phyloP scores from a whole-genome alignment of 2,888 invertebrate genomes.

The Leptopilina myrica region DNA sequence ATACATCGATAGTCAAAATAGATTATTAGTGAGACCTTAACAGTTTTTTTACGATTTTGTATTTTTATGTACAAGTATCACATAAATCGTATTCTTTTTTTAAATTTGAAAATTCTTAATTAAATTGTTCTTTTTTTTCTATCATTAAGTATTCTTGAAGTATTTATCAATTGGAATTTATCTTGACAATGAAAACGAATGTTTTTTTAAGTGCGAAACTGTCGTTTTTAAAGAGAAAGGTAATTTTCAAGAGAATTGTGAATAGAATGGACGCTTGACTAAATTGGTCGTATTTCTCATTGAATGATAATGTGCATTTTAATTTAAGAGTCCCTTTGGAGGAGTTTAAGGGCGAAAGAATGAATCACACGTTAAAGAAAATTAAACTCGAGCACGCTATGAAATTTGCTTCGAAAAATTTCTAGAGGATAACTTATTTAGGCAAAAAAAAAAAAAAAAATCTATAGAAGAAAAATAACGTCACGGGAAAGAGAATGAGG shows the following conservation, averaged over 20 bases:
- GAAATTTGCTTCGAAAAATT: not conserved
- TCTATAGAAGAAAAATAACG: too few relatives aligned
- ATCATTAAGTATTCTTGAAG: too few relatives aligned
- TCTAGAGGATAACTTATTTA: conserved; percentile 8
- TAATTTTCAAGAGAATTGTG: not conserved
- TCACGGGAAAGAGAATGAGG: not conserved
- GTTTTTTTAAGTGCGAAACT: too few relatives aligned
- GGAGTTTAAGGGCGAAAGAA: conserved; percentile 1
- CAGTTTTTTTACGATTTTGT: too few relatives aligned
- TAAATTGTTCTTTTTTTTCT: too few relatives aligned
- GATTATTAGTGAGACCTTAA: too few relatives aligned
- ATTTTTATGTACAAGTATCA: too few relatives aligned
- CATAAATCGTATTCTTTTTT: too few relatives aligned
- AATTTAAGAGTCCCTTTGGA: not conserved
- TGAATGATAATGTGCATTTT: not conserved
- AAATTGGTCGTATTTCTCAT: conserved; percentile 3
- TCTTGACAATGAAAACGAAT: too few relatives aligned
- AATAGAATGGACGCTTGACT: not conserved
- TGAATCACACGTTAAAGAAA: conserved; percentile 13
- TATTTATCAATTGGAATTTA: too few relatives aligned
- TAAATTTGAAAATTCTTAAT: too few relatives aligned
- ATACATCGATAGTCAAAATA: too few relatives aligned
- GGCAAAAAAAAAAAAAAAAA: not conserved
- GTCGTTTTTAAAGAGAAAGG: not conserved
- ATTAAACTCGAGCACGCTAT: not conserved